Base-by-base conservation (phyloP, 1,140 invertebrate species). In the Scaptomyza montana region DNA sequence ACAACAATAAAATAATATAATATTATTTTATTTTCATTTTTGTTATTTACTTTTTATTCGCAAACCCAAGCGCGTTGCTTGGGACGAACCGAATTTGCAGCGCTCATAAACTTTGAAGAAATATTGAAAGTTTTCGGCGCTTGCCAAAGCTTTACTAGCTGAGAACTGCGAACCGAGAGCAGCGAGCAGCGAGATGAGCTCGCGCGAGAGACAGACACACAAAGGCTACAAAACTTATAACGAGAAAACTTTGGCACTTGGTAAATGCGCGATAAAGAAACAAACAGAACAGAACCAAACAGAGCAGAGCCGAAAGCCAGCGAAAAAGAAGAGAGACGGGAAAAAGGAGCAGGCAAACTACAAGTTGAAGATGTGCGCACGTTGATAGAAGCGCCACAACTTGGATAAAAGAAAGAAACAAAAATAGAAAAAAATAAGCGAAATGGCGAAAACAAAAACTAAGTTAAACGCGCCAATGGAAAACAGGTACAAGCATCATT, bases 201-300 rank as follows among this genome's bases (percentile, higher is more conserved):
- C 54, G 56, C 25, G 76, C 84, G 84, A 73, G 74, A 86, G 81
- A 89, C 72, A 79, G 53, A 89, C 79, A 53, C 74, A 77, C 77
- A 91, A 90, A 91, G 86, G 82, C 89, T 90, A 90, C 82, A 90
- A 92, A 92, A 92, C 90, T 92, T 92, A 92, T 92, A 92, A 92
- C 90, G 90, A 92, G 90, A 92, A 92, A 92, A 92, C 89, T 92
- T 92, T 92, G 78, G 74, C 87, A 91, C 90, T 91, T 90, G 90
- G 84, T 85, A 89, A 89, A 89, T 82, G 84, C 77, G 85, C 77
- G 85, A 91, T 90, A 91, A 91, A 91, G 81, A 91, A 90, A 77
- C 76, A 82, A 89, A 90, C 72, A 85, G 71, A 65, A 68, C 54
- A 63, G 53, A 68, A 49, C 57, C 54, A 50, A 74, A 36, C 43